phyloP scores from a whole-genome alignment of 2,797 vertebrate genomes.

The Scleropages formosus region DNA sequence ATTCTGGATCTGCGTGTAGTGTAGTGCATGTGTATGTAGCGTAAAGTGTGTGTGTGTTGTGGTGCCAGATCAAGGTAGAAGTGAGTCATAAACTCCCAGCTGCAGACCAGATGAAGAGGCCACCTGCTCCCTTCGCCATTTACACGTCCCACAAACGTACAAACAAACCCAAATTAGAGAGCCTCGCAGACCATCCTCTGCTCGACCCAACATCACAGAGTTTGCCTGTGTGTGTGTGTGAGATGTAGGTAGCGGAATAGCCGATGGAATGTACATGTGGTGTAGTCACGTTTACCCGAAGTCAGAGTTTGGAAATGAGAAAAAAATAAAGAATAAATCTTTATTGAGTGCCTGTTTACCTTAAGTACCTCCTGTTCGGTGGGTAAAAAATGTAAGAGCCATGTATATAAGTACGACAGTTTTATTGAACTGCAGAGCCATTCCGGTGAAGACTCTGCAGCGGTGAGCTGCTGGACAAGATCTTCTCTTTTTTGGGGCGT shows the following conservation, averaged over 20 bases:
- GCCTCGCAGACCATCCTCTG: constrained; percentile 56
- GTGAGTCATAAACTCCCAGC: constrained; percentile 69
- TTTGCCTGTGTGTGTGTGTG: constrained; percentile 36
- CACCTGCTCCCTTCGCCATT: constrained; percentile 73
- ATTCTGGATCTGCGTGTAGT: neutral
- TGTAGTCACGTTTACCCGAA: neutral
- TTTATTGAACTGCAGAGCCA: neutral
- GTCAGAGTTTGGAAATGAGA: constrained; percentile 1
- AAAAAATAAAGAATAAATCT: constrained; percentile 11
- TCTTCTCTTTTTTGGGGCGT: neutral
- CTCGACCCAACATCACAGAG: constrained; percentile 23
- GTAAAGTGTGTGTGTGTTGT: constrained; percentile 32
- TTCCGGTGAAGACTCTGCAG: too few relatives aligned
- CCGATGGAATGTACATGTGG: constrained; percentile 34
- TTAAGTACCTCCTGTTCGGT: neutral
- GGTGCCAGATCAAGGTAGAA: constrained; percentile 65
- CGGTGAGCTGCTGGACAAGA: neutral
- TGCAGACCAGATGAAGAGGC: constrained; percentile 73
- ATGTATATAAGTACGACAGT: constrained; percentile 2
- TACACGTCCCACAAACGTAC: constrained; percentile 63
- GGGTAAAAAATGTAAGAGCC: neutral
- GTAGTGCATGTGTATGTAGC: constrained; percentile 27
- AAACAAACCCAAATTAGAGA: constrained; percentile 71
- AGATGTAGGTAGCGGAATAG: neutral
- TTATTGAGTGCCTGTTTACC: neutral